Percentiles rank a stretch among this genome's conserved stretches.
These are phyloP conservation scores for Sepioteuthis lessoniana DNA, from an alignment of 2,888 invertebrate species.

Conservation along the genomic window DNA sequence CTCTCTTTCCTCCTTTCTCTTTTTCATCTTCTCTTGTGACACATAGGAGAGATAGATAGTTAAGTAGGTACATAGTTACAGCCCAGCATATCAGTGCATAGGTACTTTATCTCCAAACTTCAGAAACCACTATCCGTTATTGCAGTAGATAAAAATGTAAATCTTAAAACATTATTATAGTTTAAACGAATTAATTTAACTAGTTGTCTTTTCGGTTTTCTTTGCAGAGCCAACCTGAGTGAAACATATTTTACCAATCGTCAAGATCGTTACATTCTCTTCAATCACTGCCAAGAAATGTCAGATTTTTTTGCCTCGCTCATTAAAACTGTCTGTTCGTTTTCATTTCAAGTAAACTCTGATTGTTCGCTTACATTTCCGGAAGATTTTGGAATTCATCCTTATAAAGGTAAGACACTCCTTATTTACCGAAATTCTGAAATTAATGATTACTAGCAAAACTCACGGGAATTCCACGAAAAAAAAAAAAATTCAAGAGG, in stretches of 20 bases:
- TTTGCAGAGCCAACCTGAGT: constrained; percentile 90
- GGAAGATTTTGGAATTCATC: constrained; percentile 79
- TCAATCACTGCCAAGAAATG: constrained; percentile 84
- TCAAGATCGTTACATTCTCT: constrained; percentile 95
- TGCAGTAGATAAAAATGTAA: too few species aligned
- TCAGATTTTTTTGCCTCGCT: constrained; percentile 88
- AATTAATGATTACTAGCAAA: too few species aligned
- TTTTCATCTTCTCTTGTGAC: too few species aligned
- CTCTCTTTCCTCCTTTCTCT: too few species aligned
- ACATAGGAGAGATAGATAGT: too few species aligned
- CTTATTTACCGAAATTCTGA: not conserved
- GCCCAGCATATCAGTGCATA: too few species aligned
- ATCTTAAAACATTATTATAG: too few species aligned
- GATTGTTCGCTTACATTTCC: constrained; percentile 75
- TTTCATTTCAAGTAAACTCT: constrained; percentile 79
- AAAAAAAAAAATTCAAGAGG: too few species aligned
- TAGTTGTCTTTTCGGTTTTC: not conserved
- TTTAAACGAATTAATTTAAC: not conserved
- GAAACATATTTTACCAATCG: constrained; percentile 97
- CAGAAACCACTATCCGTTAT: too few species aligned
- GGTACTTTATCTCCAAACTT: too few species aligned
- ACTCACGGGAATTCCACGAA: too few species aligned
- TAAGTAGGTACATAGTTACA: too few species aligned
- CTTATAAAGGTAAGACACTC: constrained; percentile 79
- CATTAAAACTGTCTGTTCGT: constrained; percentile 80